Conservation (phyloP, 1,140 invertebrate species). For the Zaprionus ghesquierei region DNA sequence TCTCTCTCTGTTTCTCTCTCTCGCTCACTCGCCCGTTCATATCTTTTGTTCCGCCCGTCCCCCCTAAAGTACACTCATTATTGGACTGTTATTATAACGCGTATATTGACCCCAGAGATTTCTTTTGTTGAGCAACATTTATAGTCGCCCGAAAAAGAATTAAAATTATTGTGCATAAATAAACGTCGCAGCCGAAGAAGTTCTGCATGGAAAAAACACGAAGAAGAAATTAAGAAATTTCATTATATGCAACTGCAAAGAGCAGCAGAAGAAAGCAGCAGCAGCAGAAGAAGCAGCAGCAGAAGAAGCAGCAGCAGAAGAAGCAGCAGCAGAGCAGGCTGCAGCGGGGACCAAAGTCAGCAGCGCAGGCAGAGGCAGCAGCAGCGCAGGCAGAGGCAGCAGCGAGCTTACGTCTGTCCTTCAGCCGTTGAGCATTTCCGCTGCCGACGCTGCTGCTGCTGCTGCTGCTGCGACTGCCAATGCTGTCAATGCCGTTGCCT, state of each 20-base stretch:
- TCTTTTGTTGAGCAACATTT: conserved; percentile 46
- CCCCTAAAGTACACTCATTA: conserved; percentile 29
- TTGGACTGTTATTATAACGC: conserved; percentile 25
- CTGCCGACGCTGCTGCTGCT: conserved; percentile 17
- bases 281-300: no score
- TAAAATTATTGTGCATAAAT: conserved; percentile 58
- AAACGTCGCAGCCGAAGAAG: conserved; percentile 18
- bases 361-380: not conserved
- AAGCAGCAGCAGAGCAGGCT: not conserved
- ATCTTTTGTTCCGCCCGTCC: not conserved
- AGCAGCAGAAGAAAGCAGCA: conserved; percentile 12
- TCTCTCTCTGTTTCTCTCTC: not conserved
- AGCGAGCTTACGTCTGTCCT: not conserved
- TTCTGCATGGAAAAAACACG: conserved; percentile 23
- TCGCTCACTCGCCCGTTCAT: not conserved
- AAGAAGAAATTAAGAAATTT: conserved; percentile 40
- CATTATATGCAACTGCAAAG: no score
- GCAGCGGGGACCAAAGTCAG: not conserved
- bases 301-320: no score
- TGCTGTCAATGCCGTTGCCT: conserved; percentile 6
- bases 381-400: not conserved
- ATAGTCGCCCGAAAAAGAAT: conserved; percentile 36
- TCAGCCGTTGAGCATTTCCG: conserved; percentile 10
- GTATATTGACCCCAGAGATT: conserved; percentile 56
- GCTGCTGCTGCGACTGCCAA: conserved; percentile 12